phyloP scores from a whole-genome alignment of 1,140 invertebrate species.

The Elymnias hypermnestra region DNA sequence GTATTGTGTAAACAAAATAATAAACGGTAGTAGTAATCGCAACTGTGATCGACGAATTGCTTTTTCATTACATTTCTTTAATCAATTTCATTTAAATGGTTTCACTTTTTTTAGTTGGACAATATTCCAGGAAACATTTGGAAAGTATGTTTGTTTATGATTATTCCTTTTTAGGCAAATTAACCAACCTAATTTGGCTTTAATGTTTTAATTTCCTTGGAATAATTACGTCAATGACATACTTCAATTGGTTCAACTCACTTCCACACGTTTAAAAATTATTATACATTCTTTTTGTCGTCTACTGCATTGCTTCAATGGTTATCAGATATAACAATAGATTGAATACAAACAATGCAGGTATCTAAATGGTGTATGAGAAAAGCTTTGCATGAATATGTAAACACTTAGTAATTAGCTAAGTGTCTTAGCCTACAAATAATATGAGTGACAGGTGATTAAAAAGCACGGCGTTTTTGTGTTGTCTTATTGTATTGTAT shows the following conservation, averaged over 20 bases:
- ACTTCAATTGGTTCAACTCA: conserved; percentile 1
- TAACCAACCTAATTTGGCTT: not conserved
- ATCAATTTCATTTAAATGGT: not conserved
- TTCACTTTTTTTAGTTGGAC: not conserved
- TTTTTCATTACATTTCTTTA: conserved; percentile 4
- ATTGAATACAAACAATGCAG: not conserved
- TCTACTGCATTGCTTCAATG: conserved; percentile 5
- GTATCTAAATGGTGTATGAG: conserved; percentile 20
- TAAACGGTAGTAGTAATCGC: conserved; percentile 14
- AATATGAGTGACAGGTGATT: not conserved
- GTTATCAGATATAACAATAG: not conserved
- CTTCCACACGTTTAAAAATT: conserved; percentile 4
- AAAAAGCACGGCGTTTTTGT: not conserved
- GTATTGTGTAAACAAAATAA: conserved; percentile 16
- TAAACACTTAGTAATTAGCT: not conserved
- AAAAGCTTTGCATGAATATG: conserved; percentile 12
- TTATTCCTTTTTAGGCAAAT: not conserved
- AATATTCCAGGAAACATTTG: not conserved
- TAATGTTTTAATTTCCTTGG: not conserved
- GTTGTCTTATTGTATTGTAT: not conserved
- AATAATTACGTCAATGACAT: conserved; percentile 8
- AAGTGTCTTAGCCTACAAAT: no score
- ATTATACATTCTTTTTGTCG: conserved; percentile 8
- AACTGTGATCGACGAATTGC: conserved; percentile 3
- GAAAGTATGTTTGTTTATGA: not conserved